Evolutionary conservation across 2,797 vertebrate species (phyloP), one percentile per base, ranked within the genome.

Genomic region (Schizopygopsis pylzovi): DNA sequence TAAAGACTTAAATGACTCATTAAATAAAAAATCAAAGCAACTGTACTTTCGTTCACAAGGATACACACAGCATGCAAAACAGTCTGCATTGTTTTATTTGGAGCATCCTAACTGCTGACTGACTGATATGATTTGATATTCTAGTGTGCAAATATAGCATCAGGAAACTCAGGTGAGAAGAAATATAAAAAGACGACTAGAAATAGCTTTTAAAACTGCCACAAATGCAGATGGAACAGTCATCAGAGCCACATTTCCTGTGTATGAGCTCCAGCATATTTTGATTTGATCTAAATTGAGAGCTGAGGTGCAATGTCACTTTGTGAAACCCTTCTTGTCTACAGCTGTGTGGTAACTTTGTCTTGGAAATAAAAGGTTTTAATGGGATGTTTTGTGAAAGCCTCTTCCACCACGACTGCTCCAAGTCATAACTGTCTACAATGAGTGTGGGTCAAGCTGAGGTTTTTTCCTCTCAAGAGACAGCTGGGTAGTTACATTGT

Each of bases 221-320:
- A 54, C 78, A 80, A 80, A 80, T 49, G 61, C 49, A 59, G 43
- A 80, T 33, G 61, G 33, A 8, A 41, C 33, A 45, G 47, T 41
- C 75, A 84, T 76, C 73, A 61, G 20, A 79, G 52, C n/a, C 75
- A 70, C 76, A 16, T 61, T 56, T 84, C 73, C 82, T 76, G 63
- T 85, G 61, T 78, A 63, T 85, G 39, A 37, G 71, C 52, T 49
- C 3, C 2, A 79, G 52, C 20, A 72, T 61, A 63, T 85, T 73
- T 85, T 43, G n/a, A 63, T 81, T 75, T 52, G 1, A 63, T 85
- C 43, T 81, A 71, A 72, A 61, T 80, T 61, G 67, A 72, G 52
- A 37, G 54, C n/a, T 61, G 83, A 79, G 75, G 41, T 59, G n/a
- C 39, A 70, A 39, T 79, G 63, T 79, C 65, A 79, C 20, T 78